Conservation (phyloP, 2,888 invertebrate genomes). For the Apomyelois bistriatella region DNA sequence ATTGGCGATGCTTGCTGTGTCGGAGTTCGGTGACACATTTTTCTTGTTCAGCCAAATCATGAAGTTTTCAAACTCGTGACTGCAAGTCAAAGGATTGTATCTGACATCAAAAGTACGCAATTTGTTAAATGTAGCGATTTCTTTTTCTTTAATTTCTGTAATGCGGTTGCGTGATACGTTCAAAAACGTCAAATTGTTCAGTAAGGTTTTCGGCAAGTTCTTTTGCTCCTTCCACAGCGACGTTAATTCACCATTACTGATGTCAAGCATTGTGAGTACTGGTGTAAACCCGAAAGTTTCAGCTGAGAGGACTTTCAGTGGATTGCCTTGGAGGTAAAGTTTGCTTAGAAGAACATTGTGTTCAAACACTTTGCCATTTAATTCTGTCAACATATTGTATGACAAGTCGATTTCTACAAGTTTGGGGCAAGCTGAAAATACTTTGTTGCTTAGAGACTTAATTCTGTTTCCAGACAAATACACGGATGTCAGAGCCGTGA, state of each 20-base stretch:
- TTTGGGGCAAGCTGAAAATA: slow-evolving; percentile 77
- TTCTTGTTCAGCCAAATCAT: slow-evolving; percentile 82
- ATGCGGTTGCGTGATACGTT: slow-evolving; percentile 82
- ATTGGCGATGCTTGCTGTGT: slow-evolving; percentile 59
- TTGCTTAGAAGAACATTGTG: slow-evolving; percentile 83
- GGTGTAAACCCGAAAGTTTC: slow-evolving; percentile 83
- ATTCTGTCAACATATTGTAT: slow-evolving; percentile 82
- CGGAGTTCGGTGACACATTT: slow-evolving; percentile 76
- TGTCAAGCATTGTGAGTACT: slow-evolving; percentile 83
- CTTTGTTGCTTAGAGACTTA: slow-evolving; percentile 74
- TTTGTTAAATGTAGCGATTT: slow-evolving; percentile 79
- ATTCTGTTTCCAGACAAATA: slow-evolving; percentile 84
- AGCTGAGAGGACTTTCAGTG: slow-evolving; percentile 82
- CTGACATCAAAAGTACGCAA: slow-evolving; percentile 81
- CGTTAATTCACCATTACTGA: slow-evolving; percentile 84
- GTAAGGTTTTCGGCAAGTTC: slow-evolving; percentile 61
- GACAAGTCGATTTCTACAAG: slow-evolving; percentile 86
- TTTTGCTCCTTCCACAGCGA: slow-evolving; percentile 82
- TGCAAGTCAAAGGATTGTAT: slow-evolving; percentile 84
- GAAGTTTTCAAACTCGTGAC: slow-evolving; percentile 83
- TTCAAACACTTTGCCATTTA: slow-evolving; percentile 83
- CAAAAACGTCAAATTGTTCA: slow-evolving; percentile 77
- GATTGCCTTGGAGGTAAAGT: slow-evolving; percentile 86
- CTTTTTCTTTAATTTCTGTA: slow-evolving; percentile 76
- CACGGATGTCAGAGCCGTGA: slow-evolving; percentile 84